These are phyloP conservation scores for Eupithecia abbreviata DNA, from an alignment of 2,888 invertebrate species.

Conservation along the genomic window DNA sequence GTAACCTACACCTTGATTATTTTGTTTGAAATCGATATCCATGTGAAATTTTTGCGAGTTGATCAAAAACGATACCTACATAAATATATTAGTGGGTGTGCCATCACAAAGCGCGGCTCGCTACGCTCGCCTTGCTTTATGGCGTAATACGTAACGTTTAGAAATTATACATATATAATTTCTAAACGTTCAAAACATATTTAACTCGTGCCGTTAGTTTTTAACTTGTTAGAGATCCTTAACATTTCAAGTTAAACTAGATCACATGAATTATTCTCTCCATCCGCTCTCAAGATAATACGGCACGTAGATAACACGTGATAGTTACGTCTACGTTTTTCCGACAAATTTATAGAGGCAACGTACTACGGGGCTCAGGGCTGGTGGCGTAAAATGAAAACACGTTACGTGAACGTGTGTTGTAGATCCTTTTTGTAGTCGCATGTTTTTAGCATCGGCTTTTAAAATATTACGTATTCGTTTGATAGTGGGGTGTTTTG, in stretches of 20 bases:
- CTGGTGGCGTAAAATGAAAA: conserved; percentile 1
- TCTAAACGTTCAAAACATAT: neutral
- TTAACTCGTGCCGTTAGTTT: neutral
- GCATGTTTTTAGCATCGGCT: neutral
- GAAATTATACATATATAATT: too few relatives aligned
- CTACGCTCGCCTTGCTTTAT: too few relatives aligned
- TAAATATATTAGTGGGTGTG: too few relatives aligned
- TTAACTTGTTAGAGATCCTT: neutral
- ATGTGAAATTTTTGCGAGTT: too few relatives aligned
- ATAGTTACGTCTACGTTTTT: conserved; percentile 20
- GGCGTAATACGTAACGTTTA: too few relatives aligned
- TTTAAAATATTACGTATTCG: neutral
- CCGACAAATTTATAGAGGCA: conserved; percentile 20
- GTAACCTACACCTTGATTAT: too few relatives aligned
- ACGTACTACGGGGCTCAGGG: conserved; percentile 17
- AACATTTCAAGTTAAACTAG: neutral
- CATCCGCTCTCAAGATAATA: conserved; percentile 8
- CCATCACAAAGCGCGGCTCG: too few relatives aligned
- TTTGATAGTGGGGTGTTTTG: neutral
- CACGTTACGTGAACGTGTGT: neutral
- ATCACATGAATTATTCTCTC: conserved; percentile 4
- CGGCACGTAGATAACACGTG: conserved; percentile 27
- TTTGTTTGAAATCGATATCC: too few relatives aligned
- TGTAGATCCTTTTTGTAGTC: neutral
- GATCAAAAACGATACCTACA: too few relatives aligned